Evolutionary conservation across 2,113 vertebrate genomes (phyloP), one percentile per base, ranked within the genome.

Genomic region (Hippocampus mohnikei): DNA sequence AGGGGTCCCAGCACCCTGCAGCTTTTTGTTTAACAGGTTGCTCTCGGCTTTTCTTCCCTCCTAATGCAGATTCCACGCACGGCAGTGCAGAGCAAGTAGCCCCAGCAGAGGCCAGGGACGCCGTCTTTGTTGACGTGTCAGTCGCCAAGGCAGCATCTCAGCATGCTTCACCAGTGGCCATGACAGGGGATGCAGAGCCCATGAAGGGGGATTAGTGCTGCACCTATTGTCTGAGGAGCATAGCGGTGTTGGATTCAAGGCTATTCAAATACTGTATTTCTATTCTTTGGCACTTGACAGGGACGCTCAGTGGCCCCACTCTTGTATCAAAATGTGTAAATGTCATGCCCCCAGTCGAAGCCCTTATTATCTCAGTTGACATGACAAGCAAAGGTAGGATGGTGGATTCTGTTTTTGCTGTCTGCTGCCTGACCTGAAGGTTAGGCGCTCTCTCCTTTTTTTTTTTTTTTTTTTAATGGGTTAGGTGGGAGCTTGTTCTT

Each of bases 151-250:
- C 85, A 71, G 87, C 78, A 72, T 92, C 89, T 86, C 90, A 91
- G 91, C 90, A 86, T 89, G 88, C 88, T 87, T 87, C 86, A 84
- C 71, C 82, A 75, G 84, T 80, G 83, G 89, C 82, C 85, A 71
- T 91, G 92, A 91, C 91, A 90, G 91, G 88, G 88, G 87, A 92
- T 91, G 88, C 88, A 89, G 91, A 84, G 88, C 90, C 90, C 91
- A 89, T 93, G 88, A 92, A 90, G 91, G 73, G 78, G 90, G 91
- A 93, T 93, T 92, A 93, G 90, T 88, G 84, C 77, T 66, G 11
- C 66, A 73, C 83, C 89, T 74, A 91, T 92, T 92, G 91, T 92
- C 82, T 83, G 84, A 83, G 63, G 76, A 41, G 83, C 81, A 79
- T 81, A 76, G 76, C 84, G 84, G 81, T 85, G 76, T 79, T 89